A percentile compares a stretch with the other conserved stretches of the same genome.
These are phyloP conservation scores for Cheilosia impressa DNA, from an alignment of 2,888 invertebrate species.

Conservation along the genomic window DNA sequence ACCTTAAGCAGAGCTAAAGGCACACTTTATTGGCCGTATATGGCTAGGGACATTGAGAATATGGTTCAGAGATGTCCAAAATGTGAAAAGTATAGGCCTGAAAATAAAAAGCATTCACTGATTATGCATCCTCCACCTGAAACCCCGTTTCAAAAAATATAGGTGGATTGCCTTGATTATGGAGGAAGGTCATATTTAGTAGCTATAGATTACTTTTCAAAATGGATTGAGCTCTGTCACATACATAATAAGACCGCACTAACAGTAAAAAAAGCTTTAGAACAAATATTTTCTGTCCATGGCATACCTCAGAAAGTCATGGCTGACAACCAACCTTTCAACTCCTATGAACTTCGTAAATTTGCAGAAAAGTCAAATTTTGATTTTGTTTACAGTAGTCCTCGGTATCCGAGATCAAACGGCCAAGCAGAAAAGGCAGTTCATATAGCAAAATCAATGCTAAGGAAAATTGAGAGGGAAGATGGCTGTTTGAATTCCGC, in stretches of 20 bases:
- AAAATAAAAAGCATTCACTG: neutral
- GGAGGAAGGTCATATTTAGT: slow-evolving; percentile 35
- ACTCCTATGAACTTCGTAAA: slow-evolving; percentile 37
- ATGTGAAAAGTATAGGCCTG: slow-evolving; percentile 39
- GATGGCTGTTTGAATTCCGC: slow-evolving; percentile 38
- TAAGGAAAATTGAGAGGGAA: slow-evolving; percentile 26
- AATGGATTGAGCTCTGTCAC: slow-evolving; percentile 34
- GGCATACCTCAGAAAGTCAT: slow-evolving; percentile 43
- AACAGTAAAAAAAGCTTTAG: slow-evolving; percentile 14
- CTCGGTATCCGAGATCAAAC: slow-evolving; percentile 37
- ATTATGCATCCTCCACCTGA: slow-evolving; percentile 19
- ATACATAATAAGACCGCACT: slow-evolving; percentile 31
- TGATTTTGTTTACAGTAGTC: slow-evolving; percentile 49
- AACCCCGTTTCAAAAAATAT: slow-evolving; percentile 26
- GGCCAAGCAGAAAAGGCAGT: slow-evolving; percentile 47
- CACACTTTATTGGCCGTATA: slow-evolving; percentile 29
- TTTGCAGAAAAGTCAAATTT: slow-evolving; percentile 47
- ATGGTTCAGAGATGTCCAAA: slow-evolving; percentile 29
- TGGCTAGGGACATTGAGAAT: slow-evolving; percentile 32
- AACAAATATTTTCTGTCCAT: slow-evolving; percentile 36
- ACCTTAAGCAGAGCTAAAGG: slow-evolving; percentile 43
- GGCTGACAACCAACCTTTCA: slow-evolving; percentile 43
- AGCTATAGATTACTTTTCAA: slow-evolving; percentile 46
- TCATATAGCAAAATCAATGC: slow-evolving; percentile 40
- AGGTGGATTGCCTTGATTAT: slow-evolving; percentile 43